Evolutionary conservation across 2,888 invertebrate genomes (phyloP), one percentile per base, ranked within the genome.

Genomic region (Morinoia aosen): DNA sequence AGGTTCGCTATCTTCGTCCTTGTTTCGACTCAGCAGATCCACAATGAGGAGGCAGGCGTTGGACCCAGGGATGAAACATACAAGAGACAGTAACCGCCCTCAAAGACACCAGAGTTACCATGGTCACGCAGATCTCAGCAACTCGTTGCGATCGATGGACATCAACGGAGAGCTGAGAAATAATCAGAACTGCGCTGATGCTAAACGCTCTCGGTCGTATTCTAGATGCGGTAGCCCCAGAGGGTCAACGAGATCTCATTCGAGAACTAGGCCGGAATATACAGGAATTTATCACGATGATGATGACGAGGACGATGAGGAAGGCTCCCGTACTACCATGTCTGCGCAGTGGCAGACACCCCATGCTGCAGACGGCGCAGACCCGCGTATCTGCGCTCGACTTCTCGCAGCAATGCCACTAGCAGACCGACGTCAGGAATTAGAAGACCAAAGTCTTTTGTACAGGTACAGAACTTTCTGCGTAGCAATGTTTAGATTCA

Each of bases 381-480:
- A 8, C 76, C 33, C 25, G 33, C 76, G 76, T 2, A 33, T 76
- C 7, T 33, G 76, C 33, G 33, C 76, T 33, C 76, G 76, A 76
- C 76, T 76, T 33, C 76, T 76, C 25, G 76, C 76, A 76, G 0
- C 76, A 33, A 76, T 76, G 33, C 76, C 76, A 76, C 19, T 90
- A 14, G 33, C 57, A 25, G 93, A 93, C 40, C 93, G 10, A 19
- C 93, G 19, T 7, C 93, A 93, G 58, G 48, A 16, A 19, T 57
- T 93, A 11, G 93, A 93, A 93, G 93, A 93, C 58, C 93, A 93
- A 58, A 93, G 93, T 57, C 57, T 93, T n/a, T 58, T 93, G 56
- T 93, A 93, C 93, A 93, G 93, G 93, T 93, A 93, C 12, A n/a
- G 10, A 90, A 16, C 39, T 40, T 16, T 33, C 76, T 25, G 33